Percentiles rank a stretch among this genome's conserved stretches.
phyloP scores from a whole-genome alignment of 2,797 vertebrate genomes.

The Schizothorax lantsangensis region DNA sequence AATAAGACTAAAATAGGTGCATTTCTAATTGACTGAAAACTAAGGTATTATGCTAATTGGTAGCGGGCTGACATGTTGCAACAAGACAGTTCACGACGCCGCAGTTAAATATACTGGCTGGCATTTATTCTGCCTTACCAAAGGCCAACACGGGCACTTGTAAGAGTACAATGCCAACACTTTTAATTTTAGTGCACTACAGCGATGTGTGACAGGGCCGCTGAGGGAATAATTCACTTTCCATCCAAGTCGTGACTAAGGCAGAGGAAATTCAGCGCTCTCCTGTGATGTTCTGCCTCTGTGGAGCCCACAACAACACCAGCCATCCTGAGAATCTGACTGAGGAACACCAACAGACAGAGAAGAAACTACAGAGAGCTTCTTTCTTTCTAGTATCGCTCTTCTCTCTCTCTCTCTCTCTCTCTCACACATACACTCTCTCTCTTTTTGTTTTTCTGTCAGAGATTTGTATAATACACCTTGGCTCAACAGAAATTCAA shows the following conservation, averaged over 20 bases:
- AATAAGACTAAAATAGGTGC: not conserved
- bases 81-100: conserved; percentile 16
- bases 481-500: not conserved
- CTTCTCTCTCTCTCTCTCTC: not conserved
- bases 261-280: not conserved
- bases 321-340: not conserved
- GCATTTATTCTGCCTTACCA: conserved; percentile 38
- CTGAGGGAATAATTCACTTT: not conserved
- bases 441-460: conserved; percentile 22
- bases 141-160: conserved; percentile 5
- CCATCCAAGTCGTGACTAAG: conserved; percentile 37
- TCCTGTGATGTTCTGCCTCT: not conserved
- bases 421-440: too few relatives aligned
- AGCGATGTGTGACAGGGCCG: not conserved
- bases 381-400: not conserved
- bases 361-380: not conserved
- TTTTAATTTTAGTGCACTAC: conserved; percentile 33
- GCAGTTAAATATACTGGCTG: conserved; percentile 46
- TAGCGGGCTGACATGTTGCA: not conserved
- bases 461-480: conserved; percentile 22
- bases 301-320: not conserved
- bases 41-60: not conserved
- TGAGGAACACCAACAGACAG: not conserved
- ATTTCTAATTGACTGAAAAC: conserved; percentile 1
- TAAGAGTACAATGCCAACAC: conserved; percentile 9